phyloP scores from a whole-genome alignment of 92 coral and sea anemone genomes.

The Virgularia gustaviana region DNA sequence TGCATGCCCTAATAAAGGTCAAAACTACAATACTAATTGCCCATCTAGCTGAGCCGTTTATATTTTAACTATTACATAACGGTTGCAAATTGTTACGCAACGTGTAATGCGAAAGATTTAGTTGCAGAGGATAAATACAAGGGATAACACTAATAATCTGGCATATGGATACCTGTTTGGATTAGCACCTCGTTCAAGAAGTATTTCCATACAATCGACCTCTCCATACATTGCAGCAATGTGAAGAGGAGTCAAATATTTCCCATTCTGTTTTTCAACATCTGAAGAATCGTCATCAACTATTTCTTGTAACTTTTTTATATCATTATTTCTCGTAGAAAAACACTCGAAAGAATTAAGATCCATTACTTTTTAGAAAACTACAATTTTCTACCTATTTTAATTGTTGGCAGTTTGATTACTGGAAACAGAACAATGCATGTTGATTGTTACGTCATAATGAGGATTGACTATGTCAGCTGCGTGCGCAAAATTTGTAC shows the following conservation, averaged over 20 bases:
- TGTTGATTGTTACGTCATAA: slow-evolving; percentile 2
- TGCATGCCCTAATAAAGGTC: too few species aligned
- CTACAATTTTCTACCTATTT: not conserved
- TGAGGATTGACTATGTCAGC: not conserved
- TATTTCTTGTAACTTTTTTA: slow-evolving; percentile 9
- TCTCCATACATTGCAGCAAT: slow-evolving; percentile 66
- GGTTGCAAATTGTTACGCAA: too few species aligned
- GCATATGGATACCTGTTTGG: slow-evolving; percentile 24
- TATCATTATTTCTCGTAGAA: not conserved
- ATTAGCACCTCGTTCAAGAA: slow-evolving; percentile 49
- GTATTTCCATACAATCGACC: slow-evolving; percentile 55
- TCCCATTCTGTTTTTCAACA: slow-evolving; percentile 47
- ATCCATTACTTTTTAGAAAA: not conserved
- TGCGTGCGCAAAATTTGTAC: not conserved
- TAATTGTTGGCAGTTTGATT: not conserved
- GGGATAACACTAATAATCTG: not conserved
- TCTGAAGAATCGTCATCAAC: slow-evolving; percentile 25
- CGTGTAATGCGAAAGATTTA: too few species aligned
- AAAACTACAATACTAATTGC: too few species aligned
- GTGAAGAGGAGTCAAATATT: slow-evolving; percentile 63
- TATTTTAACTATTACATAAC: too few species aligned
- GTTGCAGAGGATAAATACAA: too few species aligned
- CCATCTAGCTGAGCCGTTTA: too few species aligned
- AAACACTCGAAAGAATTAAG: slow-evolving; percentile 14
- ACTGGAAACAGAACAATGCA: too few species aligned